Base-by-base conservation (phyloP, 2,797 vertebrate genomes). In the Rhinatrema bivittatum region DNA sequence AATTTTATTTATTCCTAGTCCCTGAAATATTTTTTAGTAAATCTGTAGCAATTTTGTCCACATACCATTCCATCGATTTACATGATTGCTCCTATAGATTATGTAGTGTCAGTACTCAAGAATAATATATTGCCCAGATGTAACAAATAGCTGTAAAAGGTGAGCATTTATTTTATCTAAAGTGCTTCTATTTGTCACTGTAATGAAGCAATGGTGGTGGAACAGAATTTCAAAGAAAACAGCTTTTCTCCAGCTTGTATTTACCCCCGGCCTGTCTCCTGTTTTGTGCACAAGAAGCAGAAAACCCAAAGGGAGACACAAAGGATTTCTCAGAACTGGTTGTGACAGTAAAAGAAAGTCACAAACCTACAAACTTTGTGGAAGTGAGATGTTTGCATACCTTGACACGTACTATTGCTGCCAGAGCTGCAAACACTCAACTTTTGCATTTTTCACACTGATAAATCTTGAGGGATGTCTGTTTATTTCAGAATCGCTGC, bases 41-140 rank as follows among this genome's bases (percentile, higher is more conserved):
- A 44, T 20, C 23, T 47, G 1, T 3, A 58, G 16, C 3, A 40
- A 17, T 33, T 50, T 48, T 49, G 39, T 39, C 16, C 47, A 29
- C 14, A 23, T 53, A 19, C 20, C 43, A 33, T 43, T 65, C 23
- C 42, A 38, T 21, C 64, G 39, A 53, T 68, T 50, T 61, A 33
- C 15, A 40, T 40, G 19, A 28, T 43, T 55, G 18, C 16, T 43
- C 46, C 34, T 45, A 35, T 26, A 46, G 32, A 53, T 41, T 56
- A 57, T 24, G 59, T 25, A 8, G 10, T 32, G 7, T 25, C 18
- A 50, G 21, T 49, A 6, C 53, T 49, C 42, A 37, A 6, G 9
- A 18, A 54, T 57, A 62, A 60, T 50, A 29, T 54, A 59, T 50
- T 31, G 35, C 29, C 65, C 34, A 28, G 15, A 28, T 42, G 37